Evolutionary conservation across 1,140 invertebrate species (phyloP).

Genomic region (Himalopsyche phryganea): DNA sequence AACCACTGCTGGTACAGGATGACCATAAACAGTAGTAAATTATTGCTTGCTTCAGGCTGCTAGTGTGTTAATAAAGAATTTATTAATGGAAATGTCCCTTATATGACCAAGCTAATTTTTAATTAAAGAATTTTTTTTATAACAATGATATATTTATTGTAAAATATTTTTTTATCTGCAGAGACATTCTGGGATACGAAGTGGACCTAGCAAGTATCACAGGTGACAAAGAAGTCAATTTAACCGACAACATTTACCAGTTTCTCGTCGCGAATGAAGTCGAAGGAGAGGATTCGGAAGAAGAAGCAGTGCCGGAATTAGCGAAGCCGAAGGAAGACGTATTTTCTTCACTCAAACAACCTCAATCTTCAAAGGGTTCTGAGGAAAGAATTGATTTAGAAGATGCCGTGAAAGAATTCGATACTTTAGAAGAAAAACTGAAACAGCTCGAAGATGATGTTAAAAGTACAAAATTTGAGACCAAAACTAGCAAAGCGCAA

Average conservation of each 20-base stretch:
- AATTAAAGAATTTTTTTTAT: too few species aligned
- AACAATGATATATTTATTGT: too few species aligned
- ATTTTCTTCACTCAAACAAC: too few species aligned
- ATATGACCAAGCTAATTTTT: too few species aligned
- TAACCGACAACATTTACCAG: conserved; percentile 27
- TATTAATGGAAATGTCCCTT: too few species aligned
- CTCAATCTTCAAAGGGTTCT: too few species aligned
- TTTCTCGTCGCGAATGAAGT: conserved; percentile 20
- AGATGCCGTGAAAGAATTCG: background rate
- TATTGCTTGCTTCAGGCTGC: too few species aligned
- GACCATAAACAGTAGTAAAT: too few species aligned
- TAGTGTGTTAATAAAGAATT: too few species aligned
- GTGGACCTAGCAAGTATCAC: conserved; percentile 16
- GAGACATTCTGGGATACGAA: conserved; percentile 12
- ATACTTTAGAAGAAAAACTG: background rate
- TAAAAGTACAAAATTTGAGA: background rate
- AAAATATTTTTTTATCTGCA: conserved; percentile 8
- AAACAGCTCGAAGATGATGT: background rate
- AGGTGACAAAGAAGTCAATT: conserved; percentile 18
- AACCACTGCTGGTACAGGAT: too few species aligned
- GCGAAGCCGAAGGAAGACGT: background rate
- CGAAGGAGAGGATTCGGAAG: conserved; percentile 7
- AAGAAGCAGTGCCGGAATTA: background rate
- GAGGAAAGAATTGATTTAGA: conserved; percentile 1
- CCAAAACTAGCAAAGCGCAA: background rate